Evolutionary conservation across 2,113 vertebrate genomes (phyloP).

Genomic region (Carassius gibelio): DNA sequence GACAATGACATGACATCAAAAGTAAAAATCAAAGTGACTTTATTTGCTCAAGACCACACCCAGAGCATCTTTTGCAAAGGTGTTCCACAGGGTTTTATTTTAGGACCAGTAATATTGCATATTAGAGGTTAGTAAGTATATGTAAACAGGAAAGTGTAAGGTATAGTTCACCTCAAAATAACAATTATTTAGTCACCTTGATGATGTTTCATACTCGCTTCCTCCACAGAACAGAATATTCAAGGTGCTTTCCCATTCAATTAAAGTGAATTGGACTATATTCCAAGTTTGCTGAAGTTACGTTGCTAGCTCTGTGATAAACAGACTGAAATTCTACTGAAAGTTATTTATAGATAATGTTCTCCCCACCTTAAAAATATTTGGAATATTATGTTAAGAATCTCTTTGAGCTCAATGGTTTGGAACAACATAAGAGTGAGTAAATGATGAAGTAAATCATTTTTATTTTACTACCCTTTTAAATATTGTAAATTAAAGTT

Average conservation of each 20-base stretch:
- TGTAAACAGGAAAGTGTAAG: neutral
- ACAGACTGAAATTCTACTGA: too few species aligned
- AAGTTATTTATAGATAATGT: neutral
- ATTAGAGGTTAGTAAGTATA: neutral
- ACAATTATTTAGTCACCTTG: neutral
- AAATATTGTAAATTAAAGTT: neutral
- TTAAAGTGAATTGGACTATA: neutral
- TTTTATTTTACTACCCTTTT: neutral
- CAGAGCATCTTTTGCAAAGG: neutral
- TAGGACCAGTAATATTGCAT: too few species aligned
- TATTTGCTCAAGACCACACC: neutral
- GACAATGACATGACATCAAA: neutral
- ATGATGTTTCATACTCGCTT: neutral
- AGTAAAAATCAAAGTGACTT: neutral
- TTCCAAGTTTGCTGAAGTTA: neutral
- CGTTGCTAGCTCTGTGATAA: neutral
- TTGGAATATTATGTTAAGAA: neutral
- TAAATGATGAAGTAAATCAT: neutral
- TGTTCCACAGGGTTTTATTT: too few species aligned
- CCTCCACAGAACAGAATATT: neutral
- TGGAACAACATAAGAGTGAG: neutral
- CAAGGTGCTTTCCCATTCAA: neutral
- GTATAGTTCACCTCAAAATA: neutral
- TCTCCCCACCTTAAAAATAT: neutral
- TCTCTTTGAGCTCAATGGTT: neutral